Evolutionary conservation across 1,140 invertebrate species (phyloP), one percentile per base, ranked within the genome.

Genomic region (Drosophila kurseongensis): DNA sequence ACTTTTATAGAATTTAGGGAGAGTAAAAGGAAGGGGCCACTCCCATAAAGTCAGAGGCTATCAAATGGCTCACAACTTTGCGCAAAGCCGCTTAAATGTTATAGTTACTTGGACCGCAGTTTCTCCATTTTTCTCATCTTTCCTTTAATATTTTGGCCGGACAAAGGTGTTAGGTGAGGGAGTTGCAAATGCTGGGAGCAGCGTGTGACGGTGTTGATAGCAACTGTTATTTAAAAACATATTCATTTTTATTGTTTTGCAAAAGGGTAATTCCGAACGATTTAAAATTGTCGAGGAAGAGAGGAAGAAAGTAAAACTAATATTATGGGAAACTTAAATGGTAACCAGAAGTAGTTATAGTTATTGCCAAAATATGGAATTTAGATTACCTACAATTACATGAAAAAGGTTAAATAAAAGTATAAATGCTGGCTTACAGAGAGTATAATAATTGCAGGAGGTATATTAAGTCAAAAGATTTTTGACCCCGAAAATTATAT

Each of bases 21-120:
- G 18, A 42, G 8, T 5, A 1, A 10, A 32, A 1, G 10, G 45
- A 14, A 44, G 18, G 12, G 27, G 3, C 1, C 18, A 27, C 44
- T 51, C n/a, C 38, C 14, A 23, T 6, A 14, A 12, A 57, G 51
- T 65, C 51, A 71, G 42, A 35, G 71, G 75, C 82, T 76, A 88
- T 82, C 83, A 88, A 82, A 54, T 81, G 82, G 57, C 75, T 40
- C 66, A 71, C 78, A 82, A 86, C 69, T 88, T 88, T 86, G 9
- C 29, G 56, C 54, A 86, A 77, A 86, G 76, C 83, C 51, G 83
- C 84, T 86, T 86, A 86, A 86, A 78, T 89, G 71, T 79, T 88
- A 88, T 88, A 86, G 83, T 86, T 88, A 88, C 83, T 82, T 71
- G 55, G 65, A 72, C 78, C 52, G 29, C 52, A 65, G 18, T 48